Evolutionary conservation across 2,797 vertebrate species (phyloP).

Genomic region (Sebastolobus altivelis): DNA sequence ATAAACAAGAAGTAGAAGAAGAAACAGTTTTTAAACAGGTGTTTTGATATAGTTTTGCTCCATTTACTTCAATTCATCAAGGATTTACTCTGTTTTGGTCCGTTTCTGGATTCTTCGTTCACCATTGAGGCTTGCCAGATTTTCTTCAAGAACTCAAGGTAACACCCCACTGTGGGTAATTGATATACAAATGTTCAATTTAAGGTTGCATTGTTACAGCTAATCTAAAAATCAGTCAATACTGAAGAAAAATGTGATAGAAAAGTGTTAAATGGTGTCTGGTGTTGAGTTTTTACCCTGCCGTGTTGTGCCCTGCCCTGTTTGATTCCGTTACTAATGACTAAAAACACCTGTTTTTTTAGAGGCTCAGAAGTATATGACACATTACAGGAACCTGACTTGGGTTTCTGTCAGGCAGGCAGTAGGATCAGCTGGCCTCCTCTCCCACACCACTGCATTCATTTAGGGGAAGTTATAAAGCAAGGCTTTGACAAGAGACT

Average conservation of each 20-base stretch:
- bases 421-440: not conserved
- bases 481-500: conserved; percentile 54
- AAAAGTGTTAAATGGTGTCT: not conserved
- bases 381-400: conserved; percentile 23
- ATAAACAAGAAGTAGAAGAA: no score
- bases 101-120: not conserved
- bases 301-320: not conserved
- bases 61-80: not conserved
- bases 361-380: conserved; percentile 20
- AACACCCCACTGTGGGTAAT: not conserved
- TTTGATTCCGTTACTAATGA: conserved; percentile 19
- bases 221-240: not conserved
- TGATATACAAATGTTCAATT: not conserved
- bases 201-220: not conserved
- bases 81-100: not conserved
- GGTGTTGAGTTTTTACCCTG: not conserved
- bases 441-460: conserved; percentile 38
- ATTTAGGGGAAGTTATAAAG: conserved; percentile 68
- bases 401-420: conserved; percentile 21
- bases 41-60: not conserved
- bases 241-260: not conserved
- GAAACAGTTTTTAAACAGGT: no score
- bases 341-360: conserved; percentile 1
- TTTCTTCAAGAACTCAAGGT: not conserved
- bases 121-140: no score